Evolutionary conservation across 2,888 invertebrate genomes (phyloP).

Genomic region (Sinohyriopsis cumingii): DNA sequence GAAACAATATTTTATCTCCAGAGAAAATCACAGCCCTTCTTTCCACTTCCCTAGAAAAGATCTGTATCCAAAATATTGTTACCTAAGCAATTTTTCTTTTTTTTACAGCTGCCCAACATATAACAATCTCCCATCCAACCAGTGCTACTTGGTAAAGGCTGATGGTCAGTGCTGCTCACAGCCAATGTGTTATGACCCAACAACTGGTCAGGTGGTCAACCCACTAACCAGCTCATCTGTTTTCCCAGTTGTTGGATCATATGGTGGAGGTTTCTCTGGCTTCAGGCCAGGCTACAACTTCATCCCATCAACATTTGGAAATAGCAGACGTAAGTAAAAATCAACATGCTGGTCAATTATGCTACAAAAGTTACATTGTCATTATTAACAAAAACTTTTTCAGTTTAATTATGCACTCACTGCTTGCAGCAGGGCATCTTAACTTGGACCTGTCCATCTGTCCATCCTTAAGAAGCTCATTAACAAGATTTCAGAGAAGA

Average conservation of each 20-base stretch:
- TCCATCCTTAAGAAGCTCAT: no score
- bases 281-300: slow-evolving; percentile 49
- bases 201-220: slow-evolving; percentile 36
- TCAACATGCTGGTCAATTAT: no score
- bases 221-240: slow-evolving; percentile 35
- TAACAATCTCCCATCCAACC: slow-evolving; percentile 43
- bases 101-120: slow-evolving; percentile 47
- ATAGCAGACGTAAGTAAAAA: background rate
- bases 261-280: slow-evolving; percentile 49
- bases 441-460: no score
- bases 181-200: slow-evolving; percentile 43
- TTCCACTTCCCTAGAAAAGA: no score
- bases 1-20: no score
- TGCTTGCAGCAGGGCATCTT: no score
- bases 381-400: no score
- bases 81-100: background rate
- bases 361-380: no score
- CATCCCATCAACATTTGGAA: slow-evolving; percentile 10
- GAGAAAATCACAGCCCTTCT: no score
- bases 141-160: slow-evolving; percentile 46
- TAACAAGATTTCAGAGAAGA: no score
- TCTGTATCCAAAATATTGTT: no score
- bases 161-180: slow-evolving; percentile 49
- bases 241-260: slow-evolving; percentile 48
- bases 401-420: no score